Percentiles rank a stretch among this genome's conserved stretches.
phyloP scores from a whole-genome alignment of 2,888 invertebrate genomes.

The Thyatira batis region DNA sequence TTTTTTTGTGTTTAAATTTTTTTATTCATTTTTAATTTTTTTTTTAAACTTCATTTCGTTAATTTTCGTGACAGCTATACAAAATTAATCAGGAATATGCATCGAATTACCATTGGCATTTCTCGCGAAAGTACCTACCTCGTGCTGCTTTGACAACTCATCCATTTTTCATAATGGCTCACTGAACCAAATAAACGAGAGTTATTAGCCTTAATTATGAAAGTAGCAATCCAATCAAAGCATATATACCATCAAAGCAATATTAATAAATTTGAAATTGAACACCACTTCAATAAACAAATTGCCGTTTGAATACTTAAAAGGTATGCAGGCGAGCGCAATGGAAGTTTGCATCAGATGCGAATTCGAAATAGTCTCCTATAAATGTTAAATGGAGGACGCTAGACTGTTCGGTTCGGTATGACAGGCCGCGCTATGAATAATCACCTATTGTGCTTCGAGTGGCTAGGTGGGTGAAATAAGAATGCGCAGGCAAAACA shows the following conservation, averaged over 20 bases:
- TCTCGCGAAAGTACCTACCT: too few relatives aligned
- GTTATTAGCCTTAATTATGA: too few relatives aligned
- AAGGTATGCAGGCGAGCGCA: conserved; percentile 30
- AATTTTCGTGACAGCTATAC: too few relatives aligned
- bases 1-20: too few relatives aligned
- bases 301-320: conserved; percentile 46
- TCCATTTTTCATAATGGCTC: too few relatives aligned
- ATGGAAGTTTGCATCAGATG: conserved; percentile 40
- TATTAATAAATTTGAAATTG: conserved; percentile 3
- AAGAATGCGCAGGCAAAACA: background rate
- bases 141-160: too few relatives aligned
- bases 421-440: conserved; percentile 17
- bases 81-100: too few relatives aligned
- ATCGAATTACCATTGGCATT: too few relatives aligned
- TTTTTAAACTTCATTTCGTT: too few relatives aligned
- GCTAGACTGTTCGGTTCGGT: conserved; percentile 21
- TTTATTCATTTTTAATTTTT: too few relatives aligned
- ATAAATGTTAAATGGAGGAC: conserved; percentile 55
- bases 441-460: conserved; percentile 2
- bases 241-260: conserved; percentile 3
- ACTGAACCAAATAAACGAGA: too few relatives aligned
- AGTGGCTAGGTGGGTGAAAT: background rate
- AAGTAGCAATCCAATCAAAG: too few relatives aligned
- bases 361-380: conserved; percentile 48
- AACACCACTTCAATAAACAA: conserved; percentile 33